Evolutionary conservation across 2,888 invertebrate species (phyloP).

Genomic region (Slavum lentiscoides): DNA sequence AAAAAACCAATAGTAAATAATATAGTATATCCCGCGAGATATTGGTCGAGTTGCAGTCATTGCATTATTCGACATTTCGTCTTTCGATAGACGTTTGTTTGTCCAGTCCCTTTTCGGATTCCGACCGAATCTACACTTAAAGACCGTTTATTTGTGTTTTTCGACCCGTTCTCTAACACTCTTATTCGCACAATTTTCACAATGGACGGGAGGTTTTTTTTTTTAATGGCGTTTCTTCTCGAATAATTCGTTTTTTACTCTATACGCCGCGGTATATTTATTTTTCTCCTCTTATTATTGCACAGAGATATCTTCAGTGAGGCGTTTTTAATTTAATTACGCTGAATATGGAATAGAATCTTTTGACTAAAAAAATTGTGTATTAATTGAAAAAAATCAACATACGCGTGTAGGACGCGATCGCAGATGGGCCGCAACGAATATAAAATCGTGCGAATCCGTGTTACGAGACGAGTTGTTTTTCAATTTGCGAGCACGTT

Average conservation of each 20-base stretch:
- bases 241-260: background rate
- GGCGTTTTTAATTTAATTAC: no score
- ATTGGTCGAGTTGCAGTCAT: constrained; percentile 22
- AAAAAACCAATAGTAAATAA: constrained; percentile 21
- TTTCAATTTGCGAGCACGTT: background rate
- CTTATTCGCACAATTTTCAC: constrained; percentile 16
- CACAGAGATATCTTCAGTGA: no score
- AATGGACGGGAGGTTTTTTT: background rate
- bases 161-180: constrained; percentile 11
- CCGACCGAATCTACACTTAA: constrained; percentile 31
- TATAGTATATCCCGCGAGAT: constrained; percentile 20
- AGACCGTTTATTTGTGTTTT: constrained; percentile 41
- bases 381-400: no score
- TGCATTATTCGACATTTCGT: constrained; percentile 33
- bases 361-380: no score
- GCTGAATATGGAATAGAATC: no score
- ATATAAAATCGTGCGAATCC: no score
- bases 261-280: background rate
- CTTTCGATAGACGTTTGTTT: constrained; percentile 33
- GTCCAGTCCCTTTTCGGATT: constrained; percentile 13
- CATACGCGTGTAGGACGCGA: no score
- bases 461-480: background rate
- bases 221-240: constrained; percentile 13
- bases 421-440: no score
- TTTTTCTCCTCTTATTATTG: no score